phyloP scores from a whole-genome alignment of 2,113 vertebrate species.

The Ibidorhyncha struthersii region DNA sequence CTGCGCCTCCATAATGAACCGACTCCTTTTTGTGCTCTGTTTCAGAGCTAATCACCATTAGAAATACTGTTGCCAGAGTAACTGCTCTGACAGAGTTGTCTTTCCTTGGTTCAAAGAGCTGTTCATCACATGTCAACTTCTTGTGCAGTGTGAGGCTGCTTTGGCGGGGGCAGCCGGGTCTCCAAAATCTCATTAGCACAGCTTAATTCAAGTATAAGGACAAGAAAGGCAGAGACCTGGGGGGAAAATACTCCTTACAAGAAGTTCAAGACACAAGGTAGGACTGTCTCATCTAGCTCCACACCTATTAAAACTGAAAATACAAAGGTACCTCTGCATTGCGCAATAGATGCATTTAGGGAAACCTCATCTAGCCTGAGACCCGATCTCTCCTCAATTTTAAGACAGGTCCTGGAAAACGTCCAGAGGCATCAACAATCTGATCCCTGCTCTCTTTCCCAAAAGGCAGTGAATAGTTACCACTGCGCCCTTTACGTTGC shows the following conservation, averaged over 20 bases:
- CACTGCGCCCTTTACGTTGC: fast-evolving
- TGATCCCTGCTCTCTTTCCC: not conserved
- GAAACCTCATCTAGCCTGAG: not conserved
- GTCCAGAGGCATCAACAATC: not conserved
- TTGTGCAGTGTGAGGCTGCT: not conserved
- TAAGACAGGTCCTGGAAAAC: not conserved
- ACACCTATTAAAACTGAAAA: not conserved
- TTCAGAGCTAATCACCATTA: not conserved
- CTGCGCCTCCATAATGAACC: not conserved
- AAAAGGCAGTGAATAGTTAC: not conserved
- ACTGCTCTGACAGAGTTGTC: slow-evolving; percentile 7
- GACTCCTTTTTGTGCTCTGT: not conserved
- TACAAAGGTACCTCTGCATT: not conserved
- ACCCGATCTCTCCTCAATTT: not conserved
- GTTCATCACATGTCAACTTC: not conserved
- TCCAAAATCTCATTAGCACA: not conserved
- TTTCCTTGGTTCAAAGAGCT: not conserved
- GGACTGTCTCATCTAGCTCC: not conserved
- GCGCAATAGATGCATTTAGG: fast-evolving
- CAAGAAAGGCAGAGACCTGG: not conserved
- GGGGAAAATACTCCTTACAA: not conserved
- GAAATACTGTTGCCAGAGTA: slow-evolving; percentile 28
- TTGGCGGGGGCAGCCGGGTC: not conserved
- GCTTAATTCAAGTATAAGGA: not conserved
- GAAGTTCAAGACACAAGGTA: not conserved